Percentiles rank a stretch among this genome's conserved stretches.
Evolutionary conservation across 2,113 vertebrate genomes (phyloP).

Genomic region (Cyanoramphus novaezelandiae): DNA sequence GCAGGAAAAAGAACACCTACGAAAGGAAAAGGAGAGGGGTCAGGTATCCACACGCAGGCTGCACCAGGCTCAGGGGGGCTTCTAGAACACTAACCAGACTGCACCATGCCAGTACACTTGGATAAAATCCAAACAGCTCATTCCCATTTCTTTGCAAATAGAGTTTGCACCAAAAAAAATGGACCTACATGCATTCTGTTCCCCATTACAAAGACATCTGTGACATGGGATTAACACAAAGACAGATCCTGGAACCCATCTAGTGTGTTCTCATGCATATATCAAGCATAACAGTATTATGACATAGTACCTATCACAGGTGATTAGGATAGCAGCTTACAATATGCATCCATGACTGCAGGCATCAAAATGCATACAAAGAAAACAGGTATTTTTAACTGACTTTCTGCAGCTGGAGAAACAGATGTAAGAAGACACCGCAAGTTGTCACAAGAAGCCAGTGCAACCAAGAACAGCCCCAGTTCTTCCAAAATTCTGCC

Average conservation of each 20-base stretch:
- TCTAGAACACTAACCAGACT: not conserved
- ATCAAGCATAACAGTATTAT: not conserved
- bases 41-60: not conserved
- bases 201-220: not conserved
- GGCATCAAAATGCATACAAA: not conserved
- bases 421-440: not conserved
- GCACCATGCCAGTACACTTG: not conserved
- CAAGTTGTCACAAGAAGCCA: not conserved
- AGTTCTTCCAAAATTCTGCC: not conserved
- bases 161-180: not conserved
- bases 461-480: not conserved
- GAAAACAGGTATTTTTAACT: fast-evolving
- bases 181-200: not conserved
- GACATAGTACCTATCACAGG: not conserved
- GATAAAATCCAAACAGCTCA: not conserved
- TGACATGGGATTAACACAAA: not conserved
- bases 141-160: not conserved
- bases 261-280: not conserved
- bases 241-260: not conserved
- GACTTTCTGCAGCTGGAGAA: not conserved
- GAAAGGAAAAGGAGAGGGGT: not conserved
- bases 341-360: not conserved
- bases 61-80: not conserved
- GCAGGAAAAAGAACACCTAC: not conserved
- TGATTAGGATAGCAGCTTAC: not conserved